phyloP scores from a whole-genome alignment of 2,797 vertebrate genomes.

The Delichon dasypus region DNA sequence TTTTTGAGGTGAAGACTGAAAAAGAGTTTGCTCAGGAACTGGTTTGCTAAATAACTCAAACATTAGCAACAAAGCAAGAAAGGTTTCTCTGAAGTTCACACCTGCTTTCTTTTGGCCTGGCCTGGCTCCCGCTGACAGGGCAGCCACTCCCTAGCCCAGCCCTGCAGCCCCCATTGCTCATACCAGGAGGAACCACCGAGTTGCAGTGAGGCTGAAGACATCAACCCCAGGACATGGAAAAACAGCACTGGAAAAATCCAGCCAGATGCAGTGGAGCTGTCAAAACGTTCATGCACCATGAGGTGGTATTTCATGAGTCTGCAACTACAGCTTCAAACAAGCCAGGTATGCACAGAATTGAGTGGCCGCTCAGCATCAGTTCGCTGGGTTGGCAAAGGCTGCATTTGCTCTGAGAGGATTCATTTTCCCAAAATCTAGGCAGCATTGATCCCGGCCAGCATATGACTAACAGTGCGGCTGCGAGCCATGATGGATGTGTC shows the following conservation, averaged over 20 bases:
- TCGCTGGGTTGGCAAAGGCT: background rate
- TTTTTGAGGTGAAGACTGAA: background rate
- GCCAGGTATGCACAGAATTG: background rate
- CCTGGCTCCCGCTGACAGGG: rapidly evolving
- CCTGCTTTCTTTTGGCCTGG: background rate
- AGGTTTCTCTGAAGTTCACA: background rate
- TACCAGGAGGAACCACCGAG: background rate
- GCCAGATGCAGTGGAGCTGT: background rate
- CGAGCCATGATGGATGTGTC: constrained; percentile 14
- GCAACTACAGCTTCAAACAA: background rate
- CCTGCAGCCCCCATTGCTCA: background rate
- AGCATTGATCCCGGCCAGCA: background rate
- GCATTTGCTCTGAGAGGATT: background rate
- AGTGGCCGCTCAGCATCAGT: background rate
- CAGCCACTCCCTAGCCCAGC: background rate
- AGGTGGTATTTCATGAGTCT: background rate
- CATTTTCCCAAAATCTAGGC: constrained; percentile 10
- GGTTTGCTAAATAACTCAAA: background rate
- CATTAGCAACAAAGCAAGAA: background rate
- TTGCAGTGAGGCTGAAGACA: background rate
- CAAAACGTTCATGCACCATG: rapidly evolving
- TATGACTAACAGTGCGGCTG: background rate
- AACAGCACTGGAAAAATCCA: background rate
- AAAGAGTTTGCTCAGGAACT: background rate
- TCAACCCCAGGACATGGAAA: background rate